Percentiles rank a stretch among this genome's conserved stretches.
Evolutionary conservation across 2,797 vertebrate genomes (phyloP).

Genomic region (Apodemus agrarius): DNA sequence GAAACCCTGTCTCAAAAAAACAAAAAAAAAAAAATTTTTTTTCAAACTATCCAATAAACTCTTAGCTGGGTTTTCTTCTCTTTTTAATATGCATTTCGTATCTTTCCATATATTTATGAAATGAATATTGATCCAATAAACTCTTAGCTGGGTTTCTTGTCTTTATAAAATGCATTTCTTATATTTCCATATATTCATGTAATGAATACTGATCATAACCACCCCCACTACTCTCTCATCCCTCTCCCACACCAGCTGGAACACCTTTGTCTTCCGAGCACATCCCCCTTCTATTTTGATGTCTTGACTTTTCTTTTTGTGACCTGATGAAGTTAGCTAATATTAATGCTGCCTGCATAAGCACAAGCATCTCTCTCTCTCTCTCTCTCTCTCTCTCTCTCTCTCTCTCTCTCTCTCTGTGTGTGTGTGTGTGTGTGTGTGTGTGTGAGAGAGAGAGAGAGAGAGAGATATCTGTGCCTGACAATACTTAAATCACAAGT

Average conservation of each 20-base stretch:
- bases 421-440: no score
- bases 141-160: not conserved
- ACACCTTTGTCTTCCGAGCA: not conserved
- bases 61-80: not conserved
- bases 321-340: not conserved
- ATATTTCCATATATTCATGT: no score
- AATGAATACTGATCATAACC: not conserved
- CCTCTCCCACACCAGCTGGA: no score
- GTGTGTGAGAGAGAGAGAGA: no score
- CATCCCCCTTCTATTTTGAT: not conserved
- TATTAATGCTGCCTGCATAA: not conserved
- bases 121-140: not conserved
- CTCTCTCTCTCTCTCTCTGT: not conserved
- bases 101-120: no score
- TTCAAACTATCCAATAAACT: not conserved
- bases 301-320: not conserved
- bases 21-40: no score
- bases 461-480: no score
- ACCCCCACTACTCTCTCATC: not conserved
- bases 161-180: not conserved
- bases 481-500: not conserved
- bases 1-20: no score
- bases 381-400: no score
- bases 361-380: no score
- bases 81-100: not conserved